Evolutionary conservation across 92 coral and sea anemone species (phyloP).

Genomic region (Montipora capitata): DNA sequence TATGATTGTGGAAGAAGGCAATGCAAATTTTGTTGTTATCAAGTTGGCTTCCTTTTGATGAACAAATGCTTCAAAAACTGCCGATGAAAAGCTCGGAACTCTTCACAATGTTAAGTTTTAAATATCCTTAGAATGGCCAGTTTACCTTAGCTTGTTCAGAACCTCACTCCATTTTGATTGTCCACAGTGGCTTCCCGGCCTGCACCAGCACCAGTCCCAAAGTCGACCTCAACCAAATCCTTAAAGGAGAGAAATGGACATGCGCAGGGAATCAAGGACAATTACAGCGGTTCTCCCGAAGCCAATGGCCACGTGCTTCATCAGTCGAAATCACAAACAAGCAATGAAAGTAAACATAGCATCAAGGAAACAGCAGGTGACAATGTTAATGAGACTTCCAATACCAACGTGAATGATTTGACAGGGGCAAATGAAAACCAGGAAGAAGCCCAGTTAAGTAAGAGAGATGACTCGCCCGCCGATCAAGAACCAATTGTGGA

Average conservation of each 20-base stretch:
- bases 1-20: too few species aligned
- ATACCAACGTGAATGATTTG: background rate
- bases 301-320: constrained; percentile 37
- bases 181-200: constrained; percentile 14
- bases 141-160: too few species aligned
- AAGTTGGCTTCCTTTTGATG: too few species aligned
- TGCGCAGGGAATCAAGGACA: background rate
- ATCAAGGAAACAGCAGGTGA: background rate
- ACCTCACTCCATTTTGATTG: background rate
- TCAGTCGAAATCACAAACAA: background rate
- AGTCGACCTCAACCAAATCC: background rate
- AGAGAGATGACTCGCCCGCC: background rate
- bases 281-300: constrained; percentile 3
- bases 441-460: background rate
- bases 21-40: too few species aligned
- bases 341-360: background rate
- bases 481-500: background rate
- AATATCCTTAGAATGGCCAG: too few species aligned
- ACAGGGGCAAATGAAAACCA: background rate
- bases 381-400: background rate
- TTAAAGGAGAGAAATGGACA: constrained; percentile 29
- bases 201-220: background rate
- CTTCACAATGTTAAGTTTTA: too few species aligned
- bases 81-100: too few species aligned
- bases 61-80: too few species aligned